These are phyloP conservation scores for Drosophila micromelanica DNA, from an alignment of 1,140 invertebrate genomes.

Conservation along the genomic window DNA sequence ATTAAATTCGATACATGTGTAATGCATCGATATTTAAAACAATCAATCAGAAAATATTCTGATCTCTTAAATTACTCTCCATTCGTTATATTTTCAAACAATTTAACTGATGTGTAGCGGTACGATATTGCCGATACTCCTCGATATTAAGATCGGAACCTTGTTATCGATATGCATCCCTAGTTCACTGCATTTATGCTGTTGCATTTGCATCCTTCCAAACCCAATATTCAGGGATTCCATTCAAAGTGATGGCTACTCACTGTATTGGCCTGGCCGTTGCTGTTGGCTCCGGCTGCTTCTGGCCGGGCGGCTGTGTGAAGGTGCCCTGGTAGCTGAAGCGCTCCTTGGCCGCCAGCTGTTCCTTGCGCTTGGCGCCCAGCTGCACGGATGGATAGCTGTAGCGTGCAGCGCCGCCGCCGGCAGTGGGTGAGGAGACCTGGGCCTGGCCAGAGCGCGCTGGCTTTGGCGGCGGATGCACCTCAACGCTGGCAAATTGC, in stretches of 20 bases:
- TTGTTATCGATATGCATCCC: too few species aligned
- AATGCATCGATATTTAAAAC: too few species aligned
- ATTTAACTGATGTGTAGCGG: too few species aligned
- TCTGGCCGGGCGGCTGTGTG: constrained; percentile 31
- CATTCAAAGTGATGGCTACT: constrained; percentile 15
- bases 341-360: constrained; percentile 72
- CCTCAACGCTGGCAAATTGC: constrained; percentile 64
- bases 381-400: constrained; percentile 82
- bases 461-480: constrained; percentile 79
- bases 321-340: constrained; percentile 83
- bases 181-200: too few species aligned
- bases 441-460: constrained; percentile 47
- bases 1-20: too few species aligned
- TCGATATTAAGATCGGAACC: too few species aligned
- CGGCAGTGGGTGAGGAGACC: constrained; percentile 23
- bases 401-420: constrained; percentile 56
- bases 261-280: constrained; percentile 33
- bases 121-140: too few species aligned
- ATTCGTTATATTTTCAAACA: too few species aligned
- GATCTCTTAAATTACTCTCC: too few species aligned
- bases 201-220: too few species aligned
- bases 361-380: constrained; percentile 79
- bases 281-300: constrained; percentile 39
- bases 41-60: too few species aligned
- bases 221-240: too few species aligned